Evolutionary conservation across 92 coral and sea anemone species (phyloP).

Genomic region (Zoanthus solanderi): DNA sequence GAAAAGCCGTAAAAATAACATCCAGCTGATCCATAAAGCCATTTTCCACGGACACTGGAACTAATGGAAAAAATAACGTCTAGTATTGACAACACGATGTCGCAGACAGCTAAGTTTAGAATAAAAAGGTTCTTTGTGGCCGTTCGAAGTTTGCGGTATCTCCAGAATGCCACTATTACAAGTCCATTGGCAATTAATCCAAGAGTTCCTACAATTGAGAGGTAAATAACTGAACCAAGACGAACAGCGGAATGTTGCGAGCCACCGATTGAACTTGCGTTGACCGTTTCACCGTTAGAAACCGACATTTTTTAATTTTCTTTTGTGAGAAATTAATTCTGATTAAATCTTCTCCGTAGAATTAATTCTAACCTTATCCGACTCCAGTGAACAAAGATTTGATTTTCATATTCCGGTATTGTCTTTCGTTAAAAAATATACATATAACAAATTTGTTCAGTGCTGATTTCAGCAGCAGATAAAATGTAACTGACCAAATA

Average conservation of each 20-base stretch:
- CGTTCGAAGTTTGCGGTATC: conserved; percentile 81
- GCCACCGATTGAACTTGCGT: background rate
- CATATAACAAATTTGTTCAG: background rate
- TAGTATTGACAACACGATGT: conserved; percentile 79
- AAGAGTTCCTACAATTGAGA: conserved; percentile 71
- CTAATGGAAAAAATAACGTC: conserved; percentile 78
- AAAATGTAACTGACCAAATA: background rate
- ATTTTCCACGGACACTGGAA: conserved; percentile 65
- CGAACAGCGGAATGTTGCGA: conserved; percentile 47
- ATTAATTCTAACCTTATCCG: too few species aligned
- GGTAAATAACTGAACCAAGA: conserved; percentile 70
- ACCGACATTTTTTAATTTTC: background rate
- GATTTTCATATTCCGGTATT: background rate
- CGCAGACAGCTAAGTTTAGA: conserved; percentile 87
- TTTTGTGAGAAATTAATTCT: background rate
- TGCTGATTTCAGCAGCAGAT: background rate
- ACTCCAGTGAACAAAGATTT: background rate
- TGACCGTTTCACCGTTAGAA: conserved; percentile 26
- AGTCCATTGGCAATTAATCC: conserved; percentile 86
- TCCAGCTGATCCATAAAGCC: conserved; percentile 84
- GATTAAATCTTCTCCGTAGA: background rate
- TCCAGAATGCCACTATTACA: conserved; percentile 81
- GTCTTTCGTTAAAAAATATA: background rate
- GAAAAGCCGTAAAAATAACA: conserved; percentile 85
- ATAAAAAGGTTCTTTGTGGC: conserved; percentile 91